A percentile compares a stretch with the other conserved stretches of the same genome.
Conservation (phyloP, 2,797 vertebrate genomes). For the Amphiprion clarkii region DNA sequence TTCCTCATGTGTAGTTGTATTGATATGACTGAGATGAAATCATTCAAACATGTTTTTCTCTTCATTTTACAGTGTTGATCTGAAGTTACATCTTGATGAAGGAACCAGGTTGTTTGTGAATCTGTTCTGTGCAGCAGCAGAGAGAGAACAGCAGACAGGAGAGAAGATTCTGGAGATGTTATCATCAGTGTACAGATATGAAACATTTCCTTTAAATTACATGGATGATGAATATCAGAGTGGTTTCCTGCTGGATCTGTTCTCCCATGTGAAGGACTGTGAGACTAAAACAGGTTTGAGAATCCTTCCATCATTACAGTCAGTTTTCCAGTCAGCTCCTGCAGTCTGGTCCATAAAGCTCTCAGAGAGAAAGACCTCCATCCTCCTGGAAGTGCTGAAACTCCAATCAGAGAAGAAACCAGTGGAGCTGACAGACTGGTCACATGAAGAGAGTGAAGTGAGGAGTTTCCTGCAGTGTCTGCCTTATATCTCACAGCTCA, state of each 20-base stretch:
- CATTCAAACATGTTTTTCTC: too few species aligned
- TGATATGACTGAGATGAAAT: too few species aligned
- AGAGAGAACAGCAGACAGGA: constrained; percentile 7
- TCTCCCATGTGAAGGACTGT: too few species aligned
- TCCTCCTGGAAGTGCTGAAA: constrained; percentile 51
- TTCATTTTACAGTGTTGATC: too few species aligned
- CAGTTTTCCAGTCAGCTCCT: too few species aligned
- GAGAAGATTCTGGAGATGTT: too few species aligned
- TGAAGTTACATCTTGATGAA: too few species aligned
- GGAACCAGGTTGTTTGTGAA: background rate
- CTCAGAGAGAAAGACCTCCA: too few species aligned
- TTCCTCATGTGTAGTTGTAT: too few species aligned
- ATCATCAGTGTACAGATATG: constrained; percentile 22
- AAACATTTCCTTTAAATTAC: constrained; percentile 1
- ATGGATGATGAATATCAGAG: background rate
- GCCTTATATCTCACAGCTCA: constrained; percentile 14
- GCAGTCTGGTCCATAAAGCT: too few species aligned
- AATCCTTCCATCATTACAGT: too few species aligned
- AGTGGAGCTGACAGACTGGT: constrained; percentile 33
- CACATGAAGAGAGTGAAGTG: constrained; percentile 49
- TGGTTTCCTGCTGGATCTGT: constrained; percentile 28
- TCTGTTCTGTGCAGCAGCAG: constrained; percentile 35
- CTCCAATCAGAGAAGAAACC: constrained; percentile 47
- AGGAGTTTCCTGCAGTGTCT: constrained; percentile 44
- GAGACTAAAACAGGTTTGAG: too few species aligned